phyloP scores from a whole-genome alignment of 1,140 invertebrate genomes.

The Microplitis mediator region DNA sequence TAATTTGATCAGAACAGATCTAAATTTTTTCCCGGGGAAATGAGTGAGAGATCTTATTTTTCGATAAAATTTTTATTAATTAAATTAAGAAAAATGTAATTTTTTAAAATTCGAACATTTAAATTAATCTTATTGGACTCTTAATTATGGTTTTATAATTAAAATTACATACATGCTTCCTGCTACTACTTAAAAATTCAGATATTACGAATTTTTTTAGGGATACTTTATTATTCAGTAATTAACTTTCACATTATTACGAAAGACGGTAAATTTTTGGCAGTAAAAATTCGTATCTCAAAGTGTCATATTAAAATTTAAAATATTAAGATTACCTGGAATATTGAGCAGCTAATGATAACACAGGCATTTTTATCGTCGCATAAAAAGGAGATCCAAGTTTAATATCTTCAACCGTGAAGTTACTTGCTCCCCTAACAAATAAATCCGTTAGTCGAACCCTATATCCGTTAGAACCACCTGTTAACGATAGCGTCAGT shows the following conservation, averaged over 20 bases:
- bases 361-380: constrained; percentile 69
- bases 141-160: too few relatives aligned
- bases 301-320: background rate
- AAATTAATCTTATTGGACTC: too few relatives aligned
- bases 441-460: constrained; percentile 72
- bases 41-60: too few relatives aligned
- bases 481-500: constrained; percentile 70
- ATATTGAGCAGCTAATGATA: constrained; percentile 72
- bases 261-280: background rate
- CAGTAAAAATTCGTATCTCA: background rate
- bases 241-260: too few relatives aligned
- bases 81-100: background rate
- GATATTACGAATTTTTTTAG: too few relatives aligned
- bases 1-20: too few relatives aligned
- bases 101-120: background rate
- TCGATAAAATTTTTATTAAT: background rate
- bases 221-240: too few relatives aligned
- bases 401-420: constrained; percentile 69
- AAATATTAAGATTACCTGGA: constrained; percentile 56
- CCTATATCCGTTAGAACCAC: constrained; percentile 73
- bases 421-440: constrained; percentile 74
- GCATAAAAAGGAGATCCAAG: constrained; percentile 71
- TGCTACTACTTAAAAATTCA: too few relatives aligned
- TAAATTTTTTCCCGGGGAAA: too few relatives aligned
- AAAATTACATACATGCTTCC: too few relatives aligned